These are phyloP conservation scores for Thymelicus sylvestris DNA, from an alignment of 2,888 invertebrate species.

Conservation along the genomic window DNA sequence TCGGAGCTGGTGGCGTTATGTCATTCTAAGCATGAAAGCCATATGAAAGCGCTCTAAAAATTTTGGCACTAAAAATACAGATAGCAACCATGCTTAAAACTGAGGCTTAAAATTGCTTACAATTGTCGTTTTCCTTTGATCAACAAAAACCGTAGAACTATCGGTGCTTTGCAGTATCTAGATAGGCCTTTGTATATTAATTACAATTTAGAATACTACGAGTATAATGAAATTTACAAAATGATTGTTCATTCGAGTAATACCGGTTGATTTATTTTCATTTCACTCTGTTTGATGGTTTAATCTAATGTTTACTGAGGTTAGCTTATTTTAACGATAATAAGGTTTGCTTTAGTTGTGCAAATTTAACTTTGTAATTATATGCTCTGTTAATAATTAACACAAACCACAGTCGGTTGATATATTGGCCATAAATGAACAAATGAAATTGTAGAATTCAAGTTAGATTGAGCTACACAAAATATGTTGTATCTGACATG, in stretches of 20 bases:
- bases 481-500: background rate
- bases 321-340: constrained; percentile 20
- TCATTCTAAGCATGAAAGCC: too few relatives aligned
- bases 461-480: background rate
- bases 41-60: too few relatives aligned
- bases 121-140: too few relatives aligned
- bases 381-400: constrained; percentile 26
- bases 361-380: constrained; percentile 30
- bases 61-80: too few relatives aligned
- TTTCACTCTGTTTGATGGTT: constrained; percentile 11
- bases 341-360: constrained; percentile 19
- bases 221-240: too few relatives aligned
- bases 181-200: background rate
- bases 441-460: constrained; percentile 11
- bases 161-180: too few relatives aligned
- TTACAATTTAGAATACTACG: background rate
- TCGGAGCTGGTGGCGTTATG: too few relatives aligned
- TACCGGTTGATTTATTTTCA: constrained; percentile 1
- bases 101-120: too few relatives aligned
- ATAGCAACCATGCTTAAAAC: too few relatives aligned
- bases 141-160: too few relatives aligned
- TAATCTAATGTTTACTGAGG: constrained; percentile 13
- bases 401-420: constrained; percentile 18
- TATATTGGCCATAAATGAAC: constrained; percentile 9
- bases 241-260: background rate